Conservation (phyloP, 1,140 invertebrate genomes). For the Mizuhopecten yessoensis region DNA sequence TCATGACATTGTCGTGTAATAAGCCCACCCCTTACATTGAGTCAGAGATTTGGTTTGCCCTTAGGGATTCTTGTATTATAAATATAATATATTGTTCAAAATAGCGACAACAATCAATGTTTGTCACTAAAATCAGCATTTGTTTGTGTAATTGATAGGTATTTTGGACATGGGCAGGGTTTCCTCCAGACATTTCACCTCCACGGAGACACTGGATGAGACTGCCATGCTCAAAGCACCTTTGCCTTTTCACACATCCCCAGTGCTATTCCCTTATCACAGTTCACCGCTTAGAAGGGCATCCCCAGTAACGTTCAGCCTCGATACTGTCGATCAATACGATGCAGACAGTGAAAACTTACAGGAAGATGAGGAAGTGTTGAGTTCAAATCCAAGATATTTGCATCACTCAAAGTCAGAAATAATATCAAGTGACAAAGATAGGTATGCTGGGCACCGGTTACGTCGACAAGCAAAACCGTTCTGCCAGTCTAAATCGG, state of each 20-base stretch:
- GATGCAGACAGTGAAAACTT: not conserved
- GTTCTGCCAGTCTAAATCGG: not conserved
- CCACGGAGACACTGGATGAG: not conserved
- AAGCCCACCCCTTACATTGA: too few species aligned
- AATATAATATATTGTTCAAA: too few species aligned
- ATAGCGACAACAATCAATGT: too few species aligned
- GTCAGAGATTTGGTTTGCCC: too few species aligned
- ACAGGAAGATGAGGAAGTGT: not conserved
- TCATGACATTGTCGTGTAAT: too few species aligned
- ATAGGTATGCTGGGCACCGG: not conserved
- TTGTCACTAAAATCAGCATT: not conserved
- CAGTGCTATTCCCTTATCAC: not conserved
- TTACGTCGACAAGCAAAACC: not conserved
- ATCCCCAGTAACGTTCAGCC: not conserved
- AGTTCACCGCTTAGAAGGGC: too few species aligned
- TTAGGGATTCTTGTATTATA: too few species aligned
- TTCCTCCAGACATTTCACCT: not conserved
- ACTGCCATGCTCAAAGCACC: slow-evolving; percentile 11
- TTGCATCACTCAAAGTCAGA: not conserved
- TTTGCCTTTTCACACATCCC: not conserved
- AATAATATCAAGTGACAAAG: not conserved
- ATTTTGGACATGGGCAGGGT: not conserved
- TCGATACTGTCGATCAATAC: not conserved
- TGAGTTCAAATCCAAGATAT: not conserved
- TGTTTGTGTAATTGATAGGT: slow-evolving; percentile 39